Conservation (phyloP, 37 sponge, comb jelly and placozoan species). For the Spongia lamella region DNA sequence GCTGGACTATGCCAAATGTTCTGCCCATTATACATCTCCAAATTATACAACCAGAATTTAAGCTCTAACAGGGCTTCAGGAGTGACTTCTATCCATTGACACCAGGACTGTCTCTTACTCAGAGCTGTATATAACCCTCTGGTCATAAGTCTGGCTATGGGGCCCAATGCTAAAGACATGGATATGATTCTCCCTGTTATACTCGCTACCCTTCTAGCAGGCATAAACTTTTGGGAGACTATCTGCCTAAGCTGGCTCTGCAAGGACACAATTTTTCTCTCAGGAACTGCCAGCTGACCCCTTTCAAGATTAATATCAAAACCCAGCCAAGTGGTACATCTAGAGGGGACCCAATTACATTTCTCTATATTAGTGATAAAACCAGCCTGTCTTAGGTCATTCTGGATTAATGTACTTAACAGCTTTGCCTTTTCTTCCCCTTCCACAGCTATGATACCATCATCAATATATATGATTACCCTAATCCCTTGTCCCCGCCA, state of each 20-base stretch:
- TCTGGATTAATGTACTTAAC: not conserved
- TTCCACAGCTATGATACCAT: slow-evolving; percentile 11
- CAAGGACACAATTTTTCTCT: not conserved
- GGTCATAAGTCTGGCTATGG: slow-evolving; percentile 28
- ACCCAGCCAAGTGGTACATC: not conserved
- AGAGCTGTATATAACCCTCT: slow-evolving; percentile 18
- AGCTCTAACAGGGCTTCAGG: too few relatives aligned
- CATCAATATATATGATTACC: slow-evolving; percentile 15
- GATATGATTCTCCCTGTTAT: too few relatives aligned
- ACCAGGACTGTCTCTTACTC: not conserved
- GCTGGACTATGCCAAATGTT: slow-evolving; percentile 8
- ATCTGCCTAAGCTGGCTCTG: too few relatives aligned
- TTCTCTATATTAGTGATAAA: not conserved
- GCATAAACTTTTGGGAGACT: too few relatives aligned
- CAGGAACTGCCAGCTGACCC: not conserved
- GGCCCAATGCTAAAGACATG: slow-evolving; percentile 22
- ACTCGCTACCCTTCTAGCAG: too few relatives aligned
- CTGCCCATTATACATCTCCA: slow-evolving; percentile 18
- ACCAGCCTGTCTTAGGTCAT: slow-evolving; percentile 1
- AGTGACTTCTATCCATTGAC: too few relatives aligned
- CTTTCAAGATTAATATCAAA: not conserved
- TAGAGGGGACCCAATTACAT: not conserved
- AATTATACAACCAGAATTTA: too few relatives aligned
- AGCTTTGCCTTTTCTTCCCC: not conserved
- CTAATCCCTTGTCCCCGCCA: not conserved